Base-by-base conservation (phyloP, 2,797 vertebrate species). In the Phoebastria nigripes region DNA sequence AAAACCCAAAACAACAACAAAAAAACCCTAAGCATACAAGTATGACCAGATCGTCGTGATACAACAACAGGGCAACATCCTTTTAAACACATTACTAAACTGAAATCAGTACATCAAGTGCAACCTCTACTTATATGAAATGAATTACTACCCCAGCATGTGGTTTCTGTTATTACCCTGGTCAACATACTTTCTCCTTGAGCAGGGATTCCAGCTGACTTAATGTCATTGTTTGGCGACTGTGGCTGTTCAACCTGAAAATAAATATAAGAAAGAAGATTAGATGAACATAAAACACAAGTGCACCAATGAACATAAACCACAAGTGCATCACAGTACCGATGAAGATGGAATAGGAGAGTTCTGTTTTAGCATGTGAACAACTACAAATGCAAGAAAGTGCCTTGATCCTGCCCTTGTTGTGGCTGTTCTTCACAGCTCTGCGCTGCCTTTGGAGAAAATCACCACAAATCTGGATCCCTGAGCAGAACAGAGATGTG, bases 151-250 rank as follows among this genome's bases (percentile, higher is more conserved):
- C 7, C 16, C 39, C 31, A 35, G 65, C 35, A 73, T 18, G 39
- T 25, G 19, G 29, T 71, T 87, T 73, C 79, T 76, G 8, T 29
- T 42, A 19, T 42, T 44, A 47, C 3, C 7, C 25, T 63, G 26
- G 12, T 56, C 51, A 71, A 49, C 33, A 4, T 89, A 98, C 97
- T 97, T 98, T 97, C 29, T 98, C 97, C 94, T 94, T 92, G 22
- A 98, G 67, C 72, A 94, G 96, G 6, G 26, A 79, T 95, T 98
- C 98, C 78, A 98, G 97, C 58, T 98, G 98, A 67, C 59, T 94
- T 76, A 97, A 41, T 4, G 97, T 90, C 91, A 95, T 87, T 62
- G 63, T 74, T 72, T 87, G 85, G 72, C 21, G 24, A 28, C 80
- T 85, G 78, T 61, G 88, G 41, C 55, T 66, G 44, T 35, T 90